phyloP scores from a whole-genome alignment of 2,888 invertebrate genomes.

The Drosophila parthenogenetica region DNA sequence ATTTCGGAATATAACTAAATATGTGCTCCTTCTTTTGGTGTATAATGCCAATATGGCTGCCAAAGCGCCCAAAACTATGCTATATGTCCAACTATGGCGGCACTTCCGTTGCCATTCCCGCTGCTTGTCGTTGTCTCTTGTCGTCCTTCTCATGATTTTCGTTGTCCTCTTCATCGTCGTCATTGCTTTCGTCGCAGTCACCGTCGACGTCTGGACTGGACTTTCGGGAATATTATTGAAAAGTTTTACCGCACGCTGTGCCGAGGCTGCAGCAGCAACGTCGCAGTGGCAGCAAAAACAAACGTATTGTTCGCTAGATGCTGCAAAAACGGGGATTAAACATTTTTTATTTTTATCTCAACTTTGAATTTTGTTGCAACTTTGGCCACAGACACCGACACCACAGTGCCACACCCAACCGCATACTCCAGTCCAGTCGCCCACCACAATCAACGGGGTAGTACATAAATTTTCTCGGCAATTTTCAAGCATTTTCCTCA shows the following conservation, averaged over 20 bases:
- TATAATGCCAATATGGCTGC: slow-evolving; percentile 71
- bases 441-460: slow-evolving; percentile 42
- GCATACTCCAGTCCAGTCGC: slow-evolving; percentile 7
- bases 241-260: slow-evolving; percentile 78
- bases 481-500: slow-evolving; percentile 47
- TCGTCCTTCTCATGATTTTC: slow-evolving; percentile 35
- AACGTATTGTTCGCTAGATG: slow-evolving; percentile 68
- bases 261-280: slow-evolving; percentile 49
- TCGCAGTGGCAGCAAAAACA: slow-evolving; percentile 63
- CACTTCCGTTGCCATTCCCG: slow-evolving; percentile 53
- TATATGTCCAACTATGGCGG: slow-evolving; percentile 68
- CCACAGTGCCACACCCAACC: slow-evolving; percentile 35
- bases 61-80: slow-evolving; percentile 63
- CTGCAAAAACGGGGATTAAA: slow-evolving; percentile 40
- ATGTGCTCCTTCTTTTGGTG: slow-evolving; percentile 10
- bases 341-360: slow-evolving; percentile 37
- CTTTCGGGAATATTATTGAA: slow-evolving; percentile 80
- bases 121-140: slow-evolving; percentile 48
- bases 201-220: slow-evolving; percentile 68
- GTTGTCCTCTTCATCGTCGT: slow-evolving; percentile 29
- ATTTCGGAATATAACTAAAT: slow-evolving; percentile 50
- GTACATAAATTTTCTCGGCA: slow-evolving; percentile 67
- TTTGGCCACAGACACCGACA: slow-evolving; percentile 73
- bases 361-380: slow-evolving; percentile 79
- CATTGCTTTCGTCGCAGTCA: slow-evolving; percentile 22